phyloP scores from a whole-genome alignment of 2,113 vertebrate species.

The Cyprichromis sp. region DNA sequence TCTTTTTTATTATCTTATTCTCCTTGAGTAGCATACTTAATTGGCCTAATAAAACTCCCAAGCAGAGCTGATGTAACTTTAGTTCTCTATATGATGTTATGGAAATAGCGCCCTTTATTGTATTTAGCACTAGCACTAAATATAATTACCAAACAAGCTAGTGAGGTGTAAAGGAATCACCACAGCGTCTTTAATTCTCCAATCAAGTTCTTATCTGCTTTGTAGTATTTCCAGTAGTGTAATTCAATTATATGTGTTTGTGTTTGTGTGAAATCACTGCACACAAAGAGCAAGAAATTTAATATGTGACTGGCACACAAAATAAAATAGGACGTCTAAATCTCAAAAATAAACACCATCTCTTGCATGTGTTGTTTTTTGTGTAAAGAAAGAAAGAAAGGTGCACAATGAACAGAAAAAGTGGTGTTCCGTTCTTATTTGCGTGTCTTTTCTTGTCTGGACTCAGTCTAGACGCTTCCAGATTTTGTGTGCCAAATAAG shows the following conservation, averaged over 20 bases:
- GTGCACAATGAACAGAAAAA: not conserved
- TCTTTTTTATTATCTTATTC: not conserved
- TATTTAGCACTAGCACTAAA: not conserved
- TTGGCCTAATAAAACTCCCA: not conserved
- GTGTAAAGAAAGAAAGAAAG: not conserved
- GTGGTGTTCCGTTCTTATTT: not conserved
- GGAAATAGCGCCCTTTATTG: not conserved
- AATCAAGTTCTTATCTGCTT: not conserved
- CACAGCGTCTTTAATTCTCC: not conserved
- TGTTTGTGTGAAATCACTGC: not conserved
- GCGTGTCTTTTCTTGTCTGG: not conserved
- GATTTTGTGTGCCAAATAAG: not conserved
- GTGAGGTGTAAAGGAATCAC: not conserved
- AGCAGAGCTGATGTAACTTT: not conserved
- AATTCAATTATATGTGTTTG: not conserved
- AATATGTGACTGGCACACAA: not conserved
- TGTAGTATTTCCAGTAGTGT: not conserved
- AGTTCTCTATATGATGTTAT: not conserved
- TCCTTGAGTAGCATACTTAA: not conserved
- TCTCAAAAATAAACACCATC: not conserved
- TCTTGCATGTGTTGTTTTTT: not conserved
- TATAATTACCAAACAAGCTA: not conserved
- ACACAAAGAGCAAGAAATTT: not conserved
- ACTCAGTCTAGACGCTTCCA: not conserved
- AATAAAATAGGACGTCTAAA: not conserved